Conservation (phyloP, 2,888 invertebrate species). For the Philonicus albiceps region DNA sequence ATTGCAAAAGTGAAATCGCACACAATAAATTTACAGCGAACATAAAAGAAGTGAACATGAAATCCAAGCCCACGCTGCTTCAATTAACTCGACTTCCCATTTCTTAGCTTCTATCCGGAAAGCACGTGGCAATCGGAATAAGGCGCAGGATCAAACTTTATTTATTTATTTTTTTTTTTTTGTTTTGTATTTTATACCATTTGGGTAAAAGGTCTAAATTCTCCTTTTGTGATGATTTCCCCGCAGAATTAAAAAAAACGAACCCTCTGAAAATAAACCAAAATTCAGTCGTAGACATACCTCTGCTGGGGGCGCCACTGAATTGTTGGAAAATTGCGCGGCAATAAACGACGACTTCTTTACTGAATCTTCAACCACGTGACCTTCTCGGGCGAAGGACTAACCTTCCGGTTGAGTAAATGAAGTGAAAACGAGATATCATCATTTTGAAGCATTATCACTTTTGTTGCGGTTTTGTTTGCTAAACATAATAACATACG, state of each 20-base stretch:
- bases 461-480: constrained; percentile 17
- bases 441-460: constrained; percentile 25
- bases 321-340: background rate
- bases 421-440: constrained; percentile 14
- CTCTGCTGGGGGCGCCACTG: background rate
- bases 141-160: background rate
- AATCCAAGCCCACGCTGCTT: background rate
- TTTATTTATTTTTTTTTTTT: background rate
- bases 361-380: background rate
- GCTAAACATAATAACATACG: background rate
- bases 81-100: background rate
- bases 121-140: background rate
- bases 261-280: background rate
- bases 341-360: background rate
- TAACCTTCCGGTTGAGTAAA: background rate
- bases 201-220: background rate
- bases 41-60: background rate
- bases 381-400: background rate
- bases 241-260: background rate
- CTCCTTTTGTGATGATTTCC: background rate
- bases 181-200: constrained; percentile 1
- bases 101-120: background rate
- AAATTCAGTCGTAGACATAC: background rate
- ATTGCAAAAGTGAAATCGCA: background rate
- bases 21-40: background rate